Evolutionary conservation across 2,888 invertebrate species (phyloP).

Genomic region (Apotomis turbidana): DNA sequence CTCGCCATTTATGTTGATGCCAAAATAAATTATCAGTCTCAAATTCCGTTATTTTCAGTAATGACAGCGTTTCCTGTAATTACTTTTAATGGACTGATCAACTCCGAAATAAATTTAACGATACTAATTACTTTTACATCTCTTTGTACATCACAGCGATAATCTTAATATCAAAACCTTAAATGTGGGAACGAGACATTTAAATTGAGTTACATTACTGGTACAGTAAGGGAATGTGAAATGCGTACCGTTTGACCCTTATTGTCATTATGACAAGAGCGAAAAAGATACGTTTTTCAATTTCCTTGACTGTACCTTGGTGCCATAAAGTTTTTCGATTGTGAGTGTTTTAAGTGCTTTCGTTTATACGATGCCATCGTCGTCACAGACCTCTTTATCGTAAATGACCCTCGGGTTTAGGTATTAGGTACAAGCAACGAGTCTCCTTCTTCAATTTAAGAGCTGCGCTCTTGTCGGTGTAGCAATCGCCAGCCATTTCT

Average conservation of each 20-base stretch:
- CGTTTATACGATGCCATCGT: slow-evolving; percentile 1
- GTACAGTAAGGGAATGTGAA: too few species aligned
- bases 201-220: slow-evolving; percentile 8
- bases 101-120: background rate
- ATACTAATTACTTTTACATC: background rate
- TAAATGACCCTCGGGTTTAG: background rate
- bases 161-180: slow-evolving; percentile 10
- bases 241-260: too few species aligned
- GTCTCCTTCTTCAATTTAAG: too few species aligned
- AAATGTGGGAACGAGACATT: slow-evolving; percentile 11
- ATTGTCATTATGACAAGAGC: too few species aligned
- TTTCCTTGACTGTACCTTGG: background rate
- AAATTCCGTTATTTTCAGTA: slow-evolving; percentile 22
- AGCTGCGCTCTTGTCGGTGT: too few species aligned
- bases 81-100: slow-evolving; percentile 7
- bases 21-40: background rate
- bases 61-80: background rate
- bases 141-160: slow-evolving; percentile 7
- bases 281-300: too few species aligned
- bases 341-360: slow-evolving; percentile 12
- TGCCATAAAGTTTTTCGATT: slow-evolving; percentile 4
- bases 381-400: background rate
- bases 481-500: too few species aligned
- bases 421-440: too few species aligned
- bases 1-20: too few species aligned